Base-by-base conservation (phyloP, 2,888 invertebrate genomes). In the Atethmia centrago region DNA sequence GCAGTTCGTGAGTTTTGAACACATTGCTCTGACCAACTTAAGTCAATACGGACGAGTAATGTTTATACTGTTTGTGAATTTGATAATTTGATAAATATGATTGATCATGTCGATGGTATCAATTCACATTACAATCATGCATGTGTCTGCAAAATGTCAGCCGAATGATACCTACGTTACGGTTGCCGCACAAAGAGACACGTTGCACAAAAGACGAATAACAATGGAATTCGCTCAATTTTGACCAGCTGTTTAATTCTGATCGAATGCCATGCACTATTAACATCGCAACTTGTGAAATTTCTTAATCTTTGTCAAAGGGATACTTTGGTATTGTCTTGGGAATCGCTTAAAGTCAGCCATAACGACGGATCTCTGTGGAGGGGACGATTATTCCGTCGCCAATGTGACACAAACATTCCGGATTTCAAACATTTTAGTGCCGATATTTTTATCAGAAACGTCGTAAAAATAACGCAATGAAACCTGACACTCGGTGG, bases 381-480 rank as follows among this genome's bases (percentile, higher is more conserved):
- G 67, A 62, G 61, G 19, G 19, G n/a, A 59, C 31, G 36, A 59
- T 63, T 58, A 42, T 49, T 31, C 49, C 42, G 63, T 42, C 65
- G 64, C 62, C 53, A 59, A 47, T 69, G 53, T 69, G 56, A 68
- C 49, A 61, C 42, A 36, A 66, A 47, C 61, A 64, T 58, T 71
- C 71, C 65, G 53, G 56, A 61, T 81, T 63, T 61, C 58, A 40
- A 66, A 66, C 68, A 70, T 74, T 71, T 69, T 74, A 61, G 62
- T 68, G 59, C 19, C 47, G 40, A 68, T 53, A 66, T 70, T 76
- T 72, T 80, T 79, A 80, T 79, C 76, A 49, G 64, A 49, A 65
- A 68, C 36, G 55, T 83, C 87, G 73, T 83, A 74, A 79, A 85
- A 87, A 67, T 74, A 77, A 79, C 68, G 61, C 62, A 77, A 83